phyloP scores from a whole-genome alignment of 1,140 invertebrate genomes.

The Batillaria attramentaria region DNA sequence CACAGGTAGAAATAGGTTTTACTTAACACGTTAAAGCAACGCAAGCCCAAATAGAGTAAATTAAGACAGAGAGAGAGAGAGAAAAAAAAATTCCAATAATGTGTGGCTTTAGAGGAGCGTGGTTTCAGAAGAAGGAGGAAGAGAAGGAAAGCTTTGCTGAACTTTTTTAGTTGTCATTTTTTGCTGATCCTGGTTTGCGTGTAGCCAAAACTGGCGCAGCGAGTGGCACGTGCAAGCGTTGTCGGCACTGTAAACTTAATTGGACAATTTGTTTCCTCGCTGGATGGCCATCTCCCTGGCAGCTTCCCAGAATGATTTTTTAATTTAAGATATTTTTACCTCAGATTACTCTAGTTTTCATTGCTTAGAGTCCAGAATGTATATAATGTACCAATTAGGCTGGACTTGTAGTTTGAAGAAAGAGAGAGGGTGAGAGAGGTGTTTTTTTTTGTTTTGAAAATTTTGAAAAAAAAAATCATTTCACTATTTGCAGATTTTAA shows the following conservation, averaged over 20 bases:
- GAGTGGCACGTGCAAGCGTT: slow-evolving; percentile 11
- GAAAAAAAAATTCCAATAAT: no score
- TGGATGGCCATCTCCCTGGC: not conserved
- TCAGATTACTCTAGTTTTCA: slow-evolving; percentile 25
- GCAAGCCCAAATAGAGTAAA: no score
- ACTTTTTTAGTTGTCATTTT: no score
- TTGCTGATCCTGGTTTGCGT: not conserved
- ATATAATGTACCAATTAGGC: slow-evolving; percentile 21
- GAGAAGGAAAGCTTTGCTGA: no score
- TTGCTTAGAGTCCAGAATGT: slow-evolving; percentile 15
- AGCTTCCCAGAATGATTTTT: slow-evolving; percentile 13
- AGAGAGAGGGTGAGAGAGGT: slow-evolving; percentile 13
- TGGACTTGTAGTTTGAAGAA: slow-evolving; percentile 1
- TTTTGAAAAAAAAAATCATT: slow-evolving; percentile 20
- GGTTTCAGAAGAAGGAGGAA: no score
- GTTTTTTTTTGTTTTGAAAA: slow-evolving; percentile 15
- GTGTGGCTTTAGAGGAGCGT: no score
- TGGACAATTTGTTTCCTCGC: slow-evolving; percentile 14
- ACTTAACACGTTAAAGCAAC: no score
- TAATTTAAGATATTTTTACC: slow-evolving; percentile 23
- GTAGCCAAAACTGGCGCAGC: slow-evolving; percentile 7
- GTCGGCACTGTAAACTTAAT: not conserved
- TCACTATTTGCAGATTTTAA: slow-evolving; percentile 28
- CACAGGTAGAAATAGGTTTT: no score
- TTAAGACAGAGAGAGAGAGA: no score